A percentile compares a stretch with the other conserved stretches of the same genome.
phyloP scores from a whole-genome alignment of 2,113 vertebrate genomes.

The Tretioscincus oriximinensis region DNA sequence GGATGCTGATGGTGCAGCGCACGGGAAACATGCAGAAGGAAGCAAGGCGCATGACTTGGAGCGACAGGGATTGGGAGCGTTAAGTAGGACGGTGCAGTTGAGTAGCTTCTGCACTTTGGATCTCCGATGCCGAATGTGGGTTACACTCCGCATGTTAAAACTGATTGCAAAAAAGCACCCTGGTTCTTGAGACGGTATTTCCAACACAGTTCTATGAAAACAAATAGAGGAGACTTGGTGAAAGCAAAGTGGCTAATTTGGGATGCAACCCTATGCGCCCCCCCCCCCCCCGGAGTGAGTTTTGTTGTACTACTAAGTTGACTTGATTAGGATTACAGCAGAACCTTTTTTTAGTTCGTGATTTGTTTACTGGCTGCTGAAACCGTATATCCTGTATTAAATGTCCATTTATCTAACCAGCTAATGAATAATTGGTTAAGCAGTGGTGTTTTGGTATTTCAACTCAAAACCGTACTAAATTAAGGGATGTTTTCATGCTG shows the following conservation, averaged over 20 bases:
- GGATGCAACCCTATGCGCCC: background rate
- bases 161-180: background rate
- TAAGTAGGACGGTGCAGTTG: background rate
- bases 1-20: background rate
- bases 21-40: background rate
- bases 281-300: background rate
- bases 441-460: background rate
- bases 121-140: rapidly evolving
- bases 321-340: background rate
- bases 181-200: background rate
- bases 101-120: background rate
- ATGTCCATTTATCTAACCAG: background rate
- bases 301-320: background rate
- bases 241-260: background rate
- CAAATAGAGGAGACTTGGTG: background rate
- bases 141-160: background rate
- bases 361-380: background rate
- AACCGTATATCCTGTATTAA: background rate
- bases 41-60: background rate
- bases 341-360: background rate
- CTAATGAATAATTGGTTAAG: background rate
- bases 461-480: background rate
- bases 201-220: background rate
- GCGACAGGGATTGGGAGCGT: background rate
- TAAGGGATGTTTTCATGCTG: constrained; percentile 3